These are phyloP conservation scores for Salmo trutta DNA, from an alignment of 2,797 vertebrate genomes.

Conservation along the genomic window DNA sequence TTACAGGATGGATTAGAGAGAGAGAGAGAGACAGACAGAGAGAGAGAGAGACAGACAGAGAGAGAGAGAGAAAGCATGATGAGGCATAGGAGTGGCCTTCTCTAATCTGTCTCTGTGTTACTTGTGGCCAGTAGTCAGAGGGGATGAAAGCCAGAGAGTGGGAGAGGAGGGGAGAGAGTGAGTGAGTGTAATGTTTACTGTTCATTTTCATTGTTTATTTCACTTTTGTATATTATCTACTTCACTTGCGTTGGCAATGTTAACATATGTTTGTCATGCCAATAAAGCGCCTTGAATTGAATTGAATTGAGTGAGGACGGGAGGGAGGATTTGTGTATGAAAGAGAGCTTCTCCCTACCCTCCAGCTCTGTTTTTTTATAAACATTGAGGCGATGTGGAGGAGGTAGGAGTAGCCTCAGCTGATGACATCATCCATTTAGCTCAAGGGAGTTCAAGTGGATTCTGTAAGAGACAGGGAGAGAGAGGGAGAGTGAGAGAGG, in stretches of 20 bases:
- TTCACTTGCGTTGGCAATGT: too few relatives aligned
- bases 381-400: slow-evolving; percentile 65
- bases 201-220: too few relatives aligned
- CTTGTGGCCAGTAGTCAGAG: slow-evolving; percentile 23
- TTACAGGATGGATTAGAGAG: slow-evolving; percentile 59
- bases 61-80: slow-evolving; percentile 20
- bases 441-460: slow-evolving; percentile 70
- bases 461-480: slow-evolving; percentile 52
- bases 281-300: not conserved
- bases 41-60: too few relatives aligned
- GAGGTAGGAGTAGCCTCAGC: slow-evolving; percentile 66
- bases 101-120: slow-evolving; percentile 56
- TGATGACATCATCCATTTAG: slow-evolving; percentile 88
- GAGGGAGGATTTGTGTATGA: slow-evolving; percentile 1
- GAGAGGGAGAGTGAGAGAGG: slow-evolving; percentile 26
- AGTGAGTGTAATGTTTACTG: not conserved
- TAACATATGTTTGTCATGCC: too few relatives aligned
- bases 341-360: slow-evolving; percentile 44
- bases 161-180: not conserved
- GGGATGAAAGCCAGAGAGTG: slow-evolving; percentile 35
- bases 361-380: slow-evolving; percentile 51
- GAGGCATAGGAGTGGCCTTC: slow-evolving; percentile 57
- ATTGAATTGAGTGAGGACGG: slow-evolving; percentile 8
- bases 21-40: not conserved
- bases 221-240: too few relatives aligned